Evolutionary conservation across 1,140 invertebrate species (phyloP), one percentile per base, ranked within the genome.

Genomic region (Branchinecta lynchi): DNA sequence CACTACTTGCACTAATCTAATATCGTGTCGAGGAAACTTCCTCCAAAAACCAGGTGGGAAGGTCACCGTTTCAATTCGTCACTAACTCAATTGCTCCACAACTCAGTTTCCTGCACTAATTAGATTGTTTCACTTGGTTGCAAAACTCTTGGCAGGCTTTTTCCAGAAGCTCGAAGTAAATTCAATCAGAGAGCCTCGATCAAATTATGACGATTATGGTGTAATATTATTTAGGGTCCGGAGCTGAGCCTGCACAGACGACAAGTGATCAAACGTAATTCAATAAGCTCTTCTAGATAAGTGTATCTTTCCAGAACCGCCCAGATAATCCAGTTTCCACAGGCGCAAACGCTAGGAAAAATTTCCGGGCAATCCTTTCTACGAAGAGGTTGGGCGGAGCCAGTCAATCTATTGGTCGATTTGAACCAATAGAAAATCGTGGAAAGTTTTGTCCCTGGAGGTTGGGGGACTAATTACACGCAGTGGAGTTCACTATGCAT

Each of bases 251-350:
- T 12, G 51, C 12, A 60, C 51, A 60, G 17, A 60, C 51, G 51
- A 60, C 12, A 60, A 60, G 51, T 60, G 51, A 60, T 60, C 51
- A 60, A 60, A 60, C 51, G 12, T 60, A 60, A 60, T 60, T 60
- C 51, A 60, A 60, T 60, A 60, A 60, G 17, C 51, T 60, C 51
- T 12, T 15, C 12, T 15, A 60, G 51, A 60, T 60, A 60, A 60
- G 51, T 60, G 51, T 60, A 60, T 60, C 51, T 60, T 60, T 20
- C 17, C 17, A 60, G 51, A 20, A 60, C 12, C 51, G 51, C 51
- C 51, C 17, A 12, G 17, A 20, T 60, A 60, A 60, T 60, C 51
- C 17, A 60, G 51, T 60, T 60, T 60, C 12, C 12, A 60, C 12
- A 60, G 51, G 51, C 51, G 51, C 51, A 60, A 60, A 20, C 51